phyloP scores from a whole-genome alignment of 2,113 vertebrate species.

The Tautogolabrus adspersus region DNA sequence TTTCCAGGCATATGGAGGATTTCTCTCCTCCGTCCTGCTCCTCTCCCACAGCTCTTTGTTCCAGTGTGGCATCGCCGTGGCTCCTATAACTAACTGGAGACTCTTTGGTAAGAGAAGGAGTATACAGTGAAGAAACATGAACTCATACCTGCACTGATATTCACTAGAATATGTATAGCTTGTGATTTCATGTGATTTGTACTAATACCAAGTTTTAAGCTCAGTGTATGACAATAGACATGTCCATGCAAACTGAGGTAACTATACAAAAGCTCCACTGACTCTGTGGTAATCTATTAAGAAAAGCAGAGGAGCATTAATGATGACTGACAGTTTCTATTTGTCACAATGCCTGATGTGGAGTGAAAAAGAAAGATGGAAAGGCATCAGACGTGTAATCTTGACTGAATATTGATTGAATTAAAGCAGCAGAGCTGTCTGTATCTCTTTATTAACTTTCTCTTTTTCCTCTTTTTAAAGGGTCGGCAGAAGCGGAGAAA shows the following conservation, averaged over 20 bases:
- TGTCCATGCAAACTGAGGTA: not conserved
- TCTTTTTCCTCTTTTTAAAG: slow-evolving; percentile 49
- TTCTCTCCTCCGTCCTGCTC: slow-evolving; percentile 76
- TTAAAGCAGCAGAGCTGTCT: not conserved
- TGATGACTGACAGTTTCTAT: not conserved
- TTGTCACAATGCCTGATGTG: not conserved
- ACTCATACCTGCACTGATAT: too few species aligned
- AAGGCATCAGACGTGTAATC: not conserved
- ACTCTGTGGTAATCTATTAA: not conserved
- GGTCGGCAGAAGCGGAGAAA: slow-evolving; percentile 75
- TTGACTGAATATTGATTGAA: not conserved
- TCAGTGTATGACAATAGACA: not conserved
- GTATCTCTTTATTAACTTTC: not conserved
- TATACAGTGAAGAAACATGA: not conserved
- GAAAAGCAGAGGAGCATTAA: not conserved
- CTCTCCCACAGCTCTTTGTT: slow-evolving; percentile 74
- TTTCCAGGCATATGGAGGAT: slow-evolving; percentile 82
- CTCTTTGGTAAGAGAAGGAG: slow-evolving; percentile 69
- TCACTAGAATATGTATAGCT: too few species aligned
- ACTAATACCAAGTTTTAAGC: not conserved
- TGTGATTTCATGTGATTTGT: too few species aligned
- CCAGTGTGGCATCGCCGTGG: slow-evolving; percentile 76
- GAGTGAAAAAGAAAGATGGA: not conserved
- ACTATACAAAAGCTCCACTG: too few species aligned
- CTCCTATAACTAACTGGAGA: slow-evolving; percentile 82